Evolutionary conservation across 2,113 vertebrate genomes (phyloP).

Genomic region (Aptenodytes patagonicus): DNA sequence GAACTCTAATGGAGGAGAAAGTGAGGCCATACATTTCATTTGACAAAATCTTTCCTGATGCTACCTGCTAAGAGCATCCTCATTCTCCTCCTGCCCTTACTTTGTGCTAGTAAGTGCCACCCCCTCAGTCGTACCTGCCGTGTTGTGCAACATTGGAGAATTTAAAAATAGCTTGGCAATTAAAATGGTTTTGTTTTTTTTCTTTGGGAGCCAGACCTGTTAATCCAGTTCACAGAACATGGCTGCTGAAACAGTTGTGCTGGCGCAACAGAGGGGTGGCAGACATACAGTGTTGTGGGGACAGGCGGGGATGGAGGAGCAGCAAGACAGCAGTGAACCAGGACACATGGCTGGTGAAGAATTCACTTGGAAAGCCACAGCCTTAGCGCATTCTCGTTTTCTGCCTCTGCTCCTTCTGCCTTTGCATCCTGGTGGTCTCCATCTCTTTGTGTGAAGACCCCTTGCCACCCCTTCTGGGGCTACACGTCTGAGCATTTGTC

Average conservation of each 20-base stretch:
- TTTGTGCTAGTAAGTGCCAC: background rate
- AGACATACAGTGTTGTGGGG: background rate
- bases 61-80: background rate
- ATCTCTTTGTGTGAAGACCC: background rate
- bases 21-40: background rate
- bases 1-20: background rate
- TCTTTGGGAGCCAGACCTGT: background rate
- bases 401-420: background rate
- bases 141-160: background rate
- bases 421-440: background rate
- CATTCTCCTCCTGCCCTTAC: background rate
- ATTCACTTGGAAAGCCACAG: background rate
- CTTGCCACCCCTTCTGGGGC: background rate
- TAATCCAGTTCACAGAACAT: background rate
- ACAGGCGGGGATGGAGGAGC: background rate
- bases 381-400: background rate
- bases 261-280: background rate
- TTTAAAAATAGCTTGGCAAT: constrained; percentile 44
- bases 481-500: background rate
- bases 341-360: background rate
- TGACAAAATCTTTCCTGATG: background rate
- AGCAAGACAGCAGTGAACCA: background rate
- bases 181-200: background rate
- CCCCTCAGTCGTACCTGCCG: constrained; percentile 1
- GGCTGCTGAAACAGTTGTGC: background rate